Evolutionary conservation across 2,888 invertebrate species (phyloP).

Genomic region (Pseudococcus viburni): DNA sequence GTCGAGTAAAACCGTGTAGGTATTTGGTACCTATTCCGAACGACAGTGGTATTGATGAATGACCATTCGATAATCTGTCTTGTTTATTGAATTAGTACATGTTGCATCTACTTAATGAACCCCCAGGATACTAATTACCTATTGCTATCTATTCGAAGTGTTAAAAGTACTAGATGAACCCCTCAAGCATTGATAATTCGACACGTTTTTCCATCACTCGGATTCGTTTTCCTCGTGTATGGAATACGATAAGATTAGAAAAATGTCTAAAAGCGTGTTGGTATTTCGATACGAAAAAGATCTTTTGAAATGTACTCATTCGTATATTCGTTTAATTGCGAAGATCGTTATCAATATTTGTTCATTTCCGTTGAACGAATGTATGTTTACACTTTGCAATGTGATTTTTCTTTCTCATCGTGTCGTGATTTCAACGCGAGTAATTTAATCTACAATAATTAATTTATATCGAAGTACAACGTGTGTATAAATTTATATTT

Average conservation of each 20-base stretch:
- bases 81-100: neutral
- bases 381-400: neutral
- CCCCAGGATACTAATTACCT: neutral
- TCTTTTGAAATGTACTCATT: neutral
- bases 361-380: neutral
- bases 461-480: neutral
- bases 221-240: neutral
- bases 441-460: neutral
- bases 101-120: neutral
- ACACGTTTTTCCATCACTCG: neutral
- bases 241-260: neutral
- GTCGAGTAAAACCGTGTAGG: neutral
- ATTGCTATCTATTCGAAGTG: neutral
- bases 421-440: neutral
- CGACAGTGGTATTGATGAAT: neutral
- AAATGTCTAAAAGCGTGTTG: neutral
- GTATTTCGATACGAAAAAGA: neutral
- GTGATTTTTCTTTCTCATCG: neutral
- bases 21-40: neutral
- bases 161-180: neutral
- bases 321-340: neutral
- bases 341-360: neutral
- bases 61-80: neutral
- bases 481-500: conserved; percentile 25
- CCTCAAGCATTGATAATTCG: neutral